Evolutionary conservation across 53 echinoderm and acorn worm species (phyloP).

Genomic region (Mesocentrotus franciscanus): DNA sequence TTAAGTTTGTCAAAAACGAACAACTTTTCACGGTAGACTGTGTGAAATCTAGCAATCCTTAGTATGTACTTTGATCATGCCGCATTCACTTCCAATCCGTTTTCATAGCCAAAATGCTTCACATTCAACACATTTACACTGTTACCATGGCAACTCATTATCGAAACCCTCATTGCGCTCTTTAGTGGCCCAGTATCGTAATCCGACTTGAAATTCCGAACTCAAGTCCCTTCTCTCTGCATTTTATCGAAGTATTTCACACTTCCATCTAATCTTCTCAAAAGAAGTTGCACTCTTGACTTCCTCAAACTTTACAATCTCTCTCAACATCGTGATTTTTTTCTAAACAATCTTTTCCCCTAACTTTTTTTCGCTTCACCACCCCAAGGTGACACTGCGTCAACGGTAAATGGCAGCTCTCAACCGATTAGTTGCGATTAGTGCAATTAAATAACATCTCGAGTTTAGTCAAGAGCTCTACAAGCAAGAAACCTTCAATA

Average conservation of each 20-base stretch:
- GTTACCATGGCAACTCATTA: slow-evolving; percentile 26
- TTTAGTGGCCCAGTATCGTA: background rate
- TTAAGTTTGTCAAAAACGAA: background rate
- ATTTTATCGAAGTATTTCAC: slow-evolving; percentile 33
- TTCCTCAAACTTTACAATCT: slow-evolving; percentile 21
- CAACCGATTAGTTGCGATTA: slow-evolving; percentile 52
- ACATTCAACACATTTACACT: slow-evolving; percentile 8
- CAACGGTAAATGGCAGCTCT: slow-evolving; percentile 54
- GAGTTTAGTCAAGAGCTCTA: slow-evolving; percentile 50
- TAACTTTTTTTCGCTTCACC: background rate
- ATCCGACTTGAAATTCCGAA: slow-evolving; percentile 46
- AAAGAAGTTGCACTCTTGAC: slow-evolving; percentile 41
- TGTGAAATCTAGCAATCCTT: background rate
- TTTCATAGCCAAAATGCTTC: background rate
- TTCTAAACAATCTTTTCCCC: background rate
- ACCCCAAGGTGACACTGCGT: slow-evolving; percentile 43
- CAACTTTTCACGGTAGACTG: background rate
- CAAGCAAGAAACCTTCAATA: slow-evolving; percentile 45
- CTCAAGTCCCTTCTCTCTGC: background rate
- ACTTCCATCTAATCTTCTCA: slow-evolving; percentile 22
- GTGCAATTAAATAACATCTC: slow-evolving; percentile 61
- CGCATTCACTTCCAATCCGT: background rate
- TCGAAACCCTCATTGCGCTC: background rate
- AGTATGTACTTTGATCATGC: background rate
- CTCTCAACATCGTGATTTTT: slow-evolving; percentile 43